These are phyloP conservation scores for Scolopax mira DNA, from an alignment of 2,113 vertebrate species.

Conservation along the genomic window DNA sequence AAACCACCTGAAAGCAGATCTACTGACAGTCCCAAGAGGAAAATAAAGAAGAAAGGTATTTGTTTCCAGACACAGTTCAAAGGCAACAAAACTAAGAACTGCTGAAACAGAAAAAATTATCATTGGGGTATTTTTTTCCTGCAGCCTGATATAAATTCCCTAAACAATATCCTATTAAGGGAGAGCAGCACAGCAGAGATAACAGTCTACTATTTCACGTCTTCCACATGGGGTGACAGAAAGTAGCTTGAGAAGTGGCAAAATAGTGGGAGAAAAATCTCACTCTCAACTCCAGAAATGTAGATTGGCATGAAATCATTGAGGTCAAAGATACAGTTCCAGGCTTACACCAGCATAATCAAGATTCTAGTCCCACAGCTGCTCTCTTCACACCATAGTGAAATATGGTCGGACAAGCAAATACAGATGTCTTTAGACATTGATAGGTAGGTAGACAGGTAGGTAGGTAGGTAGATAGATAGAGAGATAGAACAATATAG, in stretches of 20 bases:
- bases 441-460: neutral
- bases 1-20: conserved; percentile 65
- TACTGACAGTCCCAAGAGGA: conserved; percentile 60
- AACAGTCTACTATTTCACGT: neutral
- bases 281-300: neutral
- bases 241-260: neutral
- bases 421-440: neutral
- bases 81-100: conserved; percentile 40
- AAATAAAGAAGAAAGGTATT: conserved; percentile 69
- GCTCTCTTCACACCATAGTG: too few relatives aligned
- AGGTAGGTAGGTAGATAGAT: neutral
- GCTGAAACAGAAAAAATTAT: conserved; percentile 61
- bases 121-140: neutral
- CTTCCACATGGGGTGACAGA: neutral
- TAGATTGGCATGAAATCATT: neutral
- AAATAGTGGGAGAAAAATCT: neutral
- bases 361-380: neutral
- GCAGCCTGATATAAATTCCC: conserved; percentile 51
- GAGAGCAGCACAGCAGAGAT: neutral
- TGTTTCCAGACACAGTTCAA: conserved; percentile 71
- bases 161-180: neutral
- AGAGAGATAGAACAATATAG: neutral
- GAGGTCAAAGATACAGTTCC: neutral
- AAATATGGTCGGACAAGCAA: neutral
- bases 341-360: neutral